phyloP scores from a whole-genome alignment of 2,113 vertebrate genomes.

The Labrus mixtus region DNA sequence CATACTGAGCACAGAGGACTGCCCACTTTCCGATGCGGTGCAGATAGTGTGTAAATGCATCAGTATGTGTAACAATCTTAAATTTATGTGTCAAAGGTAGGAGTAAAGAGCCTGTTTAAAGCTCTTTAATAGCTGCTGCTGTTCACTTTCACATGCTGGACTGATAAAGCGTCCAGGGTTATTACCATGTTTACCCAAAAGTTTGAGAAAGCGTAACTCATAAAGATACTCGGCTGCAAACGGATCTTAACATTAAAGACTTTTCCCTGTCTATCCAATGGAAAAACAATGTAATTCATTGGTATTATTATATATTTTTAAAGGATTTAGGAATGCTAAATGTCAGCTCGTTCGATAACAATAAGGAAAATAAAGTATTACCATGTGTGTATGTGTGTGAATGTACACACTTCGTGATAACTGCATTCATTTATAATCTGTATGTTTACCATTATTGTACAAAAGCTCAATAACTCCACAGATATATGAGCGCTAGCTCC shows the following conservation, averaged over 20 bases:
- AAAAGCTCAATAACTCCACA: background rate
- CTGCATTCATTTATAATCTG: background rate
- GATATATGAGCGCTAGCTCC: constrained; percentile 12
- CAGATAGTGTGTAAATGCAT: constrained; percentile 48
- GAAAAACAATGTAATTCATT: constrained; percentile 35
- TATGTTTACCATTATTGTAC: too few species aligned
- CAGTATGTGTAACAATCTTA: constrained; percentile 42
- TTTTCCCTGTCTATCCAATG: constrained; percentile 27
- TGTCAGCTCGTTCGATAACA: background rate
- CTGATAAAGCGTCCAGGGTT: constrained; percentile 71
- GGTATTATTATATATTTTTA: constrained; percentile 37
- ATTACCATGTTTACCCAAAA: constrained; percentile 72
- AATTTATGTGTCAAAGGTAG: constrained; percentile 64
- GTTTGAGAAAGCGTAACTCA: constrained; percentile 59
- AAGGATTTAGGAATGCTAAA: constrained; percentile 15
- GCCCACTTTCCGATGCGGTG: constrained; percentile 11
- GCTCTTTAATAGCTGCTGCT: constrained; percentile 59
- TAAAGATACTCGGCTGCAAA: constrained; percentile 74
- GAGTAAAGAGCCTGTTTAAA: constrained; percentile 71
- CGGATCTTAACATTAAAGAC: constrained; percentile 30
- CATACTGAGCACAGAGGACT: background rate
- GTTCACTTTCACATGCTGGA: constrained; percentile 65
- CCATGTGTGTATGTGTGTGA: background rate
- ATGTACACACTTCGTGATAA: background rate
- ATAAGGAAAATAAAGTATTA: background rate